Base-by-base conservation (phyloP, 2,113 vertebrate species). In the Xenopus borealis region DNA sequence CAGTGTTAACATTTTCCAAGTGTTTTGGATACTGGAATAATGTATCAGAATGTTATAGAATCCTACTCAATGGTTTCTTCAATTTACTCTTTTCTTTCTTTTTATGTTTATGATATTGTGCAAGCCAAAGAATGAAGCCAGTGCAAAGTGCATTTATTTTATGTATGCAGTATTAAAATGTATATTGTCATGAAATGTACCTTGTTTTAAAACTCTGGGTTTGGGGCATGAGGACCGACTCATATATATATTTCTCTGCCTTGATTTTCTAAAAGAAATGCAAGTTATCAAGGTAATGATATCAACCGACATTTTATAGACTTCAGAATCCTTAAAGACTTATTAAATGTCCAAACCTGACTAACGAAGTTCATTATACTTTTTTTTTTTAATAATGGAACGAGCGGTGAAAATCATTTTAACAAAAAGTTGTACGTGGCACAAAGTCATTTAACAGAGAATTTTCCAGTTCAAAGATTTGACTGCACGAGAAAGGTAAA, bases 141-240 rank as follows among this genome's bases (percentile, higher is more conserved):
- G 13, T 20, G 19, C 58, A 23, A 61, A 6, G 18, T 61, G 20
- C 14, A 3, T 23, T 23, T 4, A 23, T 23, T 61, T 9, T 61
- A 61, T 61, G 9, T 61, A 23, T 61, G 58, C 58, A 20, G 58
- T 61, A 61, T 61, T 61, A 18, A 58, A 18, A 58, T 40, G 33
- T 40, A 40, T 40, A 40, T 40, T 6, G 33, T 40, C 33, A 40
- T 40, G 33, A 9, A 40, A 3, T 40, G 33, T 40, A 3, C 7
- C 2, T 40, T 40, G 33, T 58, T 58, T 58, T 58, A 58, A 58
- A 17, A 18, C 14, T 50, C 47, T 50, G 12, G 9, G 7, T 50
- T 50, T 50, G 5, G 47, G 47, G 47, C 47, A 19, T 18, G 55
- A 18, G 55, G 17, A 4, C 9, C 1, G 18, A 19, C 7, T 61